Evolutionary conservation across 2,113 vertebrate species (phyloP).

Genomic region (human (Homo sapiens)): GRCh38 chr19:45131501-45132000

Average conservation of each 20-base stretch:
- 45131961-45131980: not conserved
- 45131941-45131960: accelerated
- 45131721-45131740: too few relatives aligned
- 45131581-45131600: not conserved
- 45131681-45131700: too few relatives aligned
- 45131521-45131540: not conserved
- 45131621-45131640: too few relatives aligned
- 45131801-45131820: accelerated
- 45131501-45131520: not conserved
- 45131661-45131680: too few relatives aligned
- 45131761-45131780: not conserved
- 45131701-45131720: too few relatives aligned
- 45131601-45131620: not conserved
- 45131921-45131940: not conserved
- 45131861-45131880: not conserved
- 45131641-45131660: too few relatives aligned
- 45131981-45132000: not conserved
- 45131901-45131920: not conserved
- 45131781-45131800: accelerated
- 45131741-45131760: not conserved
- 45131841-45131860: not conserved
- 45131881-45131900: not conserved
- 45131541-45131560: not conserved
- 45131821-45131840: too few relatives aligned
- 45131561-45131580: not conserved